Evolutionary conservation across 2,888 invertebrate species (phyloP).

Genomic region (Heliconius sara): DNA sequence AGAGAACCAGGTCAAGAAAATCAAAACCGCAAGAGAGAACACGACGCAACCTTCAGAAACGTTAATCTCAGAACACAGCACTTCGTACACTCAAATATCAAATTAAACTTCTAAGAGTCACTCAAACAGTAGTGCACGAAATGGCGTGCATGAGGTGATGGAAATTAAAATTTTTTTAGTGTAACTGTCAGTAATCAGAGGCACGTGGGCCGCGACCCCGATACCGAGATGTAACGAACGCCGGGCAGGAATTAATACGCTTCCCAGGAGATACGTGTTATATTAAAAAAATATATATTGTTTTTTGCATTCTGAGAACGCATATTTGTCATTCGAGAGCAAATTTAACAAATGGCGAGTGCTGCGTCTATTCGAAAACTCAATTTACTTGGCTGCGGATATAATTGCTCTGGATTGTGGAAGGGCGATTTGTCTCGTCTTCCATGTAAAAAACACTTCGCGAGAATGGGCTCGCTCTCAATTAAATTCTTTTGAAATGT

Average conservation of each 20-base stretch:
- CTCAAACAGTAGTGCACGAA: conserved; percentile 56
- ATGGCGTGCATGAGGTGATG: conserved; percentile 44
- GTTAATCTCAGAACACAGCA: conserved; percentile 40
- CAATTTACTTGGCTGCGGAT: conserved; percentile 43
- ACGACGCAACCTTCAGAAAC: conserved; percentile 63
- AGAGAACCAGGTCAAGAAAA: conserved; percentile 78
- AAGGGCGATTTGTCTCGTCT: conserved; percentile 44
- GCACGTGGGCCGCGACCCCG: conserved; percentile 69
- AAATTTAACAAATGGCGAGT: conserved; percentile 41
- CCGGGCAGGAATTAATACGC: conserved; percentile 64
- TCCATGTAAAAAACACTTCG: conserved; percentile 40
- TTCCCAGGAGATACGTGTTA: conserved; percentile 59
- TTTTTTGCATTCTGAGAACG: conserved; percentile 49
- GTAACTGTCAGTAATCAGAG: conserved; percentile 61
- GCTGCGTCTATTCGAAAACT: conserved; percentile 44
- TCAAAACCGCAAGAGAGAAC: conserved; percentile 70
- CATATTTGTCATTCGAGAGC: conserved; percentile 21
- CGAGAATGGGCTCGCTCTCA: conserved; percentile 29
- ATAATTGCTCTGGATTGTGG: conserved; percentile 44
- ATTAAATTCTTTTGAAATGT: conserved; percentile 19
- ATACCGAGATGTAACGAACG: conserved; percentile 57
- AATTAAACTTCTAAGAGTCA: conserved; percentile 42
- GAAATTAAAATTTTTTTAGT: conserved; percentile 33
- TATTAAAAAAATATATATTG: conserved; percentile 51
- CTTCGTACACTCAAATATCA: conserved; percentile 45